Percentiles rank a stretch among this genome's conserved stretches.
phyloP scores from a whole-genome alignment of 2,888 invertebrate species.

The Tanytarsus gracilentus region DNA sequence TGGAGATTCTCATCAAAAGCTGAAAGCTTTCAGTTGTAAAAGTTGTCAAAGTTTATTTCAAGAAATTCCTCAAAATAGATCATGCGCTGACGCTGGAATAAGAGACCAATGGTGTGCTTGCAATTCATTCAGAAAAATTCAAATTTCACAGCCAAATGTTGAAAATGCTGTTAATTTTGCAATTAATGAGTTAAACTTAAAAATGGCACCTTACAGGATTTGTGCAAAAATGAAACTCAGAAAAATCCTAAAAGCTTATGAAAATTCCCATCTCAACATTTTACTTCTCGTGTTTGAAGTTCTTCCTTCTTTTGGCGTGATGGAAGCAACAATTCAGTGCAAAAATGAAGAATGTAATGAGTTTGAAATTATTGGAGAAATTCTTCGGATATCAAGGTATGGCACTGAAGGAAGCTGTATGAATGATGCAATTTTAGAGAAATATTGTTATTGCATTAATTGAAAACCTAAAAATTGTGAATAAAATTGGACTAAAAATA shows the following conservation, averaged over 20 bases:
- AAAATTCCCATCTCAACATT: background rate
- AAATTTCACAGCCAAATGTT: background rate
- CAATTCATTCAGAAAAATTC: slow-evolving; percentile 44
- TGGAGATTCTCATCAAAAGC: slow-evolving; percentile 36
- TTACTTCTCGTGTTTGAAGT: slow-evolving; percentile 8
- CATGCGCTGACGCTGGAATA: slow-evolving; percentile 59
- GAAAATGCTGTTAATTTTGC: background rate
- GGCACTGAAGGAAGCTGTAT: slow-evolving; percentile 20
- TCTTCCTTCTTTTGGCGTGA: background rate
- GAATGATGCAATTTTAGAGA: background rate
- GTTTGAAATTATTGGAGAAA: background rate
- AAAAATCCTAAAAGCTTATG: background rate
- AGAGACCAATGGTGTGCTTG: slow-evolving; percentile 71
- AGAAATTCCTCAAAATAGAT: slow-evolving; percentile 50
- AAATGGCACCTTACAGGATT: background rate
- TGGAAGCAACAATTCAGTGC: slow-evolving; percentile 13
- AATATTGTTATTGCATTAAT: slow-evolving; percentile 22
- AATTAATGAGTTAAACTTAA: background rate
- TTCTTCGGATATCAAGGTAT: background rate
- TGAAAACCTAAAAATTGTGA: no score
- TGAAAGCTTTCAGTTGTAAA: slow-evolving; percentile 49
- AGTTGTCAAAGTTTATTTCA: slow-evolving; percentile 57
- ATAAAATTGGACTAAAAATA: no score
- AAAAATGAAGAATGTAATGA: background rate
- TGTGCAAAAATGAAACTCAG: slow-evolving; percentile 18